These are phyloP conservation scores for Somateria mollissima DNA, from an alignment of 2,797 vertebrate genomes.

Conservation along the genomic window DNA sequence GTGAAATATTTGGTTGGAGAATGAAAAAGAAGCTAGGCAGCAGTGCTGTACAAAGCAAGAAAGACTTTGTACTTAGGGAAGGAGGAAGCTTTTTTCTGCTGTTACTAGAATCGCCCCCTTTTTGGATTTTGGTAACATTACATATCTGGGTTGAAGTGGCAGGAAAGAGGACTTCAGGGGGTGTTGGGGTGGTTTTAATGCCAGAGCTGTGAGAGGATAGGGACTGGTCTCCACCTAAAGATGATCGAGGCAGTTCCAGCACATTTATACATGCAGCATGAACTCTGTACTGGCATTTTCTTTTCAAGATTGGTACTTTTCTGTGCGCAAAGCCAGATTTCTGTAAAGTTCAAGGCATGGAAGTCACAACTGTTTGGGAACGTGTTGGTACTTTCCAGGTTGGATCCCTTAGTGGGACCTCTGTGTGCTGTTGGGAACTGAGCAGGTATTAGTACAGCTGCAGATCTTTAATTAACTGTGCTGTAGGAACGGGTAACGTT, in stretches of 20 bases:
- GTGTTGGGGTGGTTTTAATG: fast-evolving
- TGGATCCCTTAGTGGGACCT: neutral
- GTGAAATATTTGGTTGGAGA: neutral
- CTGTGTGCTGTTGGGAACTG: neutral
- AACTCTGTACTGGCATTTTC: fast-evolving
- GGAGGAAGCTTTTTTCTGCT: neutral
- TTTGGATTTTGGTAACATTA: fast-evolving
- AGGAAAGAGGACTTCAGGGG: neutral
- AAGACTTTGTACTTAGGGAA: fast-evolving
- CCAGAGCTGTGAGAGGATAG: neutral
- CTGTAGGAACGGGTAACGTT: neutral
- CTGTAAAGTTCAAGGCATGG: fast-evolving
- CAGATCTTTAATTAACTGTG: neutral
- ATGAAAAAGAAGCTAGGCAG: fast-evolving
- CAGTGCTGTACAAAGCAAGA: fast-evolving
- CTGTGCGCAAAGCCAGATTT: neutral
- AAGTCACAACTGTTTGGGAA: neutral
- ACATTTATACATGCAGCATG: neutral
- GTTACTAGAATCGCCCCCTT: neutral
- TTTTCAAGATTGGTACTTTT: fast-evolving
- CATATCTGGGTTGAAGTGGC: neutral
- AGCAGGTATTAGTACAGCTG: neutral
- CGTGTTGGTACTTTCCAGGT: fast-evolving
- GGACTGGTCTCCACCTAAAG: fast-evolving
- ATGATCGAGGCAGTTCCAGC: neutral